Conservation (phyloP, 1,140 invertebrate genomes). For the Chrysopa pallens region DNA sequence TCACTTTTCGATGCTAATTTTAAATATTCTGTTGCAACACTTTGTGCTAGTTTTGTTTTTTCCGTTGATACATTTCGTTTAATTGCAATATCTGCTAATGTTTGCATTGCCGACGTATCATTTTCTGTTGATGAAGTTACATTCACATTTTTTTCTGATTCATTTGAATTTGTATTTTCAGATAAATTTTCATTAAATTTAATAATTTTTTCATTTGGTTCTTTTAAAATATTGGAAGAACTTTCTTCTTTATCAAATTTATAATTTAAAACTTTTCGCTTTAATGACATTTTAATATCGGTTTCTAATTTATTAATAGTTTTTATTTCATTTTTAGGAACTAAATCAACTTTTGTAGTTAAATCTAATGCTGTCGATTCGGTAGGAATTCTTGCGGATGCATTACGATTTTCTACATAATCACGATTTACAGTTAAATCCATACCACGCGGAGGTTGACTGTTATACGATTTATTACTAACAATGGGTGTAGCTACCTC, state of each 20-base stretch:
- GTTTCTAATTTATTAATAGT: not conserved
- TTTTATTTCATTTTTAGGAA: not conserved
- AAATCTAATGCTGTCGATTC: not conserved
- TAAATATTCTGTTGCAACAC: slow-evolving; percentile 37
- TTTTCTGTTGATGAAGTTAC: slow-evolving; percentile 2
- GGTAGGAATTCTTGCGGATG: not conserved
- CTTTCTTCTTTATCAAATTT: not conserved
- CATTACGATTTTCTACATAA: not conserved
- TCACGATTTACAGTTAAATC: not conserved
- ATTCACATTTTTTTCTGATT: not conserved
- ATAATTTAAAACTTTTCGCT: not conserved
- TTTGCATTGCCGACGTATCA: slow-evolving; percentile 24
- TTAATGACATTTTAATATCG: not conserved
- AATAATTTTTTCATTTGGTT: not conserved
- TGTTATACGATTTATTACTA: not conserved
- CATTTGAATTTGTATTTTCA: not conserved
- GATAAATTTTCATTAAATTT: not conserved
- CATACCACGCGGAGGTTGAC: not conserved
- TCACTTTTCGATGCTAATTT: slow-evolving; percentile 34
- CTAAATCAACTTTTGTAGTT: not conserved
- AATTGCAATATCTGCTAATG: slow-evolving; percentile 22
- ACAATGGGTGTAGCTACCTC: not conserved
- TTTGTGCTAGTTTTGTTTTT: slow-evolving; percentile 24
- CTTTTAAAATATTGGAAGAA: not conserved
- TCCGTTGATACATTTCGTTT: slow-evolving; percentile 11